Base-by-base conservation (phyloP, 2,888 invertebrate species). In the Leptopilina myrica region DNA sequence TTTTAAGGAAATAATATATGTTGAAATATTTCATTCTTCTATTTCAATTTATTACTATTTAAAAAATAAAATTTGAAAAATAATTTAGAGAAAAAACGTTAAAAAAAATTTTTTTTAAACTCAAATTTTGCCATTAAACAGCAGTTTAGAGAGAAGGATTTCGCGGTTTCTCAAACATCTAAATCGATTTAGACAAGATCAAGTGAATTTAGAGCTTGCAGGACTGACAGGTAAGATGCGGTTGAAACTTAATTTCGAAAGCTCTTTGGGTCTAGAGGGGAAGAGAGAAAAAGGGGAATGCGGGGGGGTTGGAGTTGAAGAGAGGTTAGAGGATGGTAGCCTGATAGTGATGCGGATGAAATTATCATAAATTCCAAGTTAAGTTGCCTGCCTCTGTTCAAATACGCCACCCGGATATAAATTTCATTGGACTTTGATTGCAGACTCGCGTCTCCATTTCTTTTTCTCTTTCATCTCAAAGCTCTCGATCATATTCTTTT, bases 341-440 rank as follows among this genome's bases (percentile, higher is more conserved):
- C 33, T 78, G 66, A 79, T 79, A 49, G 49, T 81, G 82, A 82
- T 81, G 80, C 79, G 81, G 82, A 82, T 80, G 82, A 85, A 85
- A 86, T 85, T 86, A 85, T 86, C 85, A 85, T 86, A 86, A 86
- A 86, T 86, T 86, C 81, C 80, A 79, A 83, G 84, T 84, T 79
- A 85, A 85, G 82, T 85, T 80, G 79, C 81, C 79, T 76, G 79
- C 80, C 33, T 82, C 83, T 82, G 82, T 79, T 81, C 81, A 80
- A 81, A 78, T 83, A 83, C 80, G 78, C 78, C 81, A 78, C 76
- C 76, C 80, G 79, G 86, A 83, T 86, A 87, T 87, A 86, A 87
- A 86, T 87, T 87, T 86, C 84, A 86, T 86, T 85, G 84, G 84
- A 85, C 85, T 86, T 86, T 85, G 86, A 86, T 87, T 86, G 85